These are phyloP conservation scores for Poecile atricapillus DNA, from an alignment of 2,113 vertebrate genomes.

Conservation along the genomic window DNA sequence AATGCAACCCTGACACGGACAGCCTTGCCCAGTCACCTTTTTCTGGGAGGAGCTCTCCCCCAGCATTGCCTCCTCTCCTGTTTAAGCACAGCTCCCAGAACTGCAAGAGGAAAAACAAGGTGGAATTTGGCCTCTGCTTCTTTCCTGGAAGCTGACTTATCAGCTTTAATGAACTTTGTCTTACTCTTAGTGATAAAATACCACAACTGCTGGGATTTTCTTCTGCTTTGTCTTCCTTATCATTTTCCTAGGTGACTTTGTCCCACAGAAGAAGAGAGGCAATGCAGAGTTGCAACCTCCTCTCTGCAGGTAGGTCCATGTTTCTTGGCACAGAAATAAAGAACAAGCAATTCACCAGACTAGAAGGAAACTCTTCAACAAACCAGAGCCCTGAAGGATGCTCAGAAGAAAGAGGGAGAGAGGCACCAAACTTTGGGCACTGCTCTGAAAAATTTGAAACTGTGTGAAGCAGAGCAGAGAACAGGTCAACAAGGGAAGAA, in stretches of 20 bases:
- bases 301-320: neutral
- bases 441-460: neutral
- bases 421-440: neutral
- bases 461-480: neutral
- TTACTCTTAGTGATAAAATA: neutral
- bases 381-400: neutral
- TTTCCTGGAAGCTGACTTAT: conserved; percentile 28
- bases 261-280: neutral
- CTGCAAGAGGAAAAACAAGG: neutral
- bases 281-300: neutral
- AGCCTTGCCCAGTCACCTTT: neutral
- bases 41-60: neutral
- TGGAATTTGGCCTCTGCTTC: neutral
- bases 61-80: neutral
- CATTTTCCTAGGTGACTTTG: neutral
- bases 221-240: neutral
- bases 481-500: neutral
- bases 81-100: neutral
- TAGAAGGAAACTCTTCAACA: neutral
- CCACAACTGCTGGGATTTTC: neutral
- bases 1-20: neutral
- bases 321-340: neutral
- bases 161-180: conserved; percentile 15
- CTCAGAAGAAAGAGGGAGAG: neutral
- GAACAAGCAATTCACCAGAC: neutral